Conservation (phyloP, 2,113 vertebrate genomes). For the Macrotus californicus region DNA sequence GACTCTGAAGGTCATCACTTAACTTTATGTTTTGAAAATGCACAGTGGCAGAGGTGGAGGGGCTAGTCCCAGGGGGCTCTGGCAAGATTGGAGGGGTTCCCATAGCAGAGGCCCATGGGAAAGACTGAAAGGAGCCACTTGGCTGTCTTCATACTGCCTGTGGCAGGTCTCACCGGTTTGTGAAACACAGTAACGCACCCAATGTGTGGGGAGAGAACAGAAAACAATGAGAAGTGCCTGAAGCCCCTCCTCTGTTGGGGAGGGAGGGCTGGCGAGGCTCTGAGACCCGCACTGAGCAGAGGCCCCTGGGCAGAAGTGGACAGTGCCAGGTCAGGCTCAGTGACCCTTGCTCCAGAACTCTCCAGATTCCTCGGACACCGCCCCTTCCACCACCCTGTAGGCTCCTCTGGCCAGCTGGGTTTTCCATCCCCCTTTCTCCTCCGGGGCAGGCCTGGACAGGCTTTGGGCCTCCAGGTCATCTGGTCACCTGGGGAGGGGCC, state of each 20-base stretch:
- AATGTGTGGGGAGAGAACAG: too few relatives aligned
- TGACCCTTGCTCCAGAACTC: background rate
- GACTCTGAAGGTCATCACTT: background rate
- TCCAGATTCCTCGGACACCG: background rate
- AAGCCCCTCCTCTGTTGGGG: background rate
- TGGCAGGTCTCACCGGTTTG: background rate
- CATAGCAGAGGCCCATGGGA: background rate
- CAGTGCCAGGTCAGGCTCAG: background rate
- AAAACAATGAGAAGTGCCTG: background rate
- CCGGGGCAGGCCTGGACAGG: background rate
- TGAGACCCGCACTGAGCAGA: background rate
- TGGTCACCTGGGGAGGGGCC: background rate
- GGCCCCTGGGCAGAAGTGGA: background rate
- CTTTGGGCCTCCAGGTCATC: background rate
- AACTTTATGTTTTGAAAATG: background rate
- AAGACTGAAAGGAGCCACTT: background rate
- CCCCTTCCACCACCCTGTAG: background rate
- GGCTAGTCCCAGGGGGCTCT: background rate
- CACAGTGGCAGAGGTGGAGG: background rate
- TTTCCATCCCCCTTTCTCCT: background rate
- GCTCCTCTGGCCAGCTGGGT: background rate
- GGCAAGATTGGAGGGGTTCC: too few relatives aligned
- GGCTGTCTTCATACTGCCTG: background rate
- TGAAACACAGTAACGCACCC: background rate
- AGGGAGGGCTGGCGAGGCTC: background rate